Base-by-base conservation (phyloP, 2,113 vertebrate genomes). In the Megaleporinus macrocephalus region DNA sequence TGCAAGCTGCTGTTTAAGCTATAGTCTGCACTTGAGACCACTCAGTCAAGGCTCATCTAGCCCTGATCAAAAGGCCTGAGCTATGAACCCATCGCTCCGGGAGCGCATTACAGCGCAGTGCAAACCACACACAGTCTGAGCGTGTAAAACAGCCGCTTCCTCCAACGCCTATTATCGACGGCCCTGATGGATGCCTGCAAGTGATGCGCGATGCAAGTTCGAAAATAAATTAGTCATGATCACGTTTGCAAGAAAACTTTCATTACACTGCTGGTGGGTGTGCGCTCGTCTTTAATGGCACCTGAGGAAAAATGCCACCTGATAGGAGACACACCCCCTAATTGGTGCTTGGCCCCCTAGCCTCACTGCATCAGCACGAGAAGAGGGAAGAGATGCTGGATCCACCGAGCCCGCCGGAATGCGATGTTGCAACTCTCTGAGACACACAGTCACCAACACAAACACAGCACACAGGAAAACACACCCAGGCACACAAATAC, bases 1-100 rank as follows among this genome's bases (percentile, higher is more conserved):
- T 83, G 85, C 59, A 84, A 83, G 73, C 73, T 82, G 73, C 62
- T 82, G 65, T 76, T 82, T 82, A 82, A 82, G 51, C 63, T 70
- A 22, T 55, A 76, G 73, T 33, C 80, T 76, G 65, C 51, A 76
- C 75, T 82, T 70, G 51, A 82, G 73, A 82, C 80, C 82, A 84
- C 59, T 83, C 74, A 86, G 83, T 78, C 76, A 83, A 86, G 71
- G 66, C 80, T 83, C 84, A 86, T 86, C 80, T 83, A 83, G 57
- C 30, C 51, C 70, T 80, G 77, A 78, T 79, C 74, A 80, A 83
- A 86, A 76, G 71, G 62, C 63, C 24, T 81, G 57, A 73, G 74
- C 29, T 77, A 51, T 63, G 81, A 76, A 76, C 73, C 73, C n/a
- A 33, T 61, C 57, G 63, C 36, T 76, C 80, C 80, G 70, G 73